Evolutionary conservation across 2,888 invertebrate genomes (phyloP), one percentile per base, ranked within the genome.

Genomic region (Mystacides longicornis): DNA sequence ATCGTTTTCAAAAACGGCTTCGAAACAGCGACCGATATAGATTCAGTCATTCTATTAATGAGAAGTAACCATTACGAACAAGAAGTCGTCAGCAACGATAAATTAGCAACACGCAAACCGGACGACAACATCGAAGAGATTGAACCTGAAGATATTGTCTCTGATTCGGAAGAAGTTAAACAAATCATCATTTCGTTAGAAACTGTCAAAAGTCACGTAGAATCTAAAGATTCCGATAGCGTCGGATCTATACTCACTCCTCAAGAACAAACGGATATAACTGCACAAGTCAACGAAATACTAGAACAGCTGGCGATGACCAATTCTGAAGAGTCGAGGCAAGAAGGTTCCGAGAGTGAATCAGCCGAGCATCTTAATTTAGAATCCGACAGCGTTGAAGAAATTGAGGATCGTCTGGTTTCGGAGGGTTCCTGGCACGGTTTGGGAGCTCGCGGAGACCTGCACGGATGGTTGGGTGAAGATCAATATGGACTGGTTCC

Each of bases 351-450:
- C 21, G 60, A 60, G 42, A 60, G 60, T 51, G 57, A 52, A 43
- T 60, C 60, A 3, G 55, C 54, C 31, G 60, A 60, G 27, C 56
- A 60, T 59, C 51, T 60, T 18, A 58, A 60, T 42, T 49, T 60
- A 37, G 58, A 59, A 9, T 57, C 57, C 46, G 57, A 60, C 22
- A 60, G 60, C 43, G 53, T 54, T 20, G 58, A 59, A 48, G 59
- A 59, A 49, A 56, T 58, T 23, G 66, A 80, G 62, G 82, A 82
- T 62, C 77, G 78, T 2, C 66, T 80, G 51, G 75, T 79, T 2
- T 79, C 81, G 1, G 80, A 79, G 66, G 78, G 78, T 56, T 80
- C 74, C 2, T 80, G 81, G 66, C 78, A 81, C 64, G 80, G 78
- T 14, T 78, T 83, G 58, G 78, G 82, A 18, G 77, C 81, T 19